These are phyloP conservation scores for Bemisia tabaci DNA, from an alignment of 1,140 invertebrate genomes.

Conservation along the genomic window DNA sequence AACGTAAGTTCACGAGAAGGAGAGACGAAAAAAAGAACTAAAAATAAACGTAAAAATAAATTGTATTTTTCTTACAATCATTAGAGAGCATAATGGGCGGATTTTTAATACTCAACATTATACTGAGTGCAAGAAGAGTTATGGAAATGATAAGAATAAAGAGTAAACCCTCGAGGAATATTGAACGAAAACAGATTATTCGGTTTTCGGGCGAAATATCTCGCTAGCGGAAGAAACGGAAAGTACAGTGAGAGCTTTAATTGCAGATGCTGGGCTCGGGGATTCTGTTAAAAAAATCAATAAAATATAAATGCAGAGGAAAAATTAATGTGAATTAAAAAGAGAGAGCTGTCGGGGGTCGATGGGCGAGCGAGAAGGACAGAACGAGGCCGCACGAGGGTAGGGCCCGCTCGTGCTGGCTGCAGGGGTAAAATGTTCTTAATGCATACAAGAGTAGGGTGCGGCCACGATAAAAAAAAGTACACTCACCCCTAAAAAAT, in stretches of 20 bases:
- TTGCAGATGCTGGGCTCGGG: neutral
- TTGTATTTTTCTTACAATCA: too few species aligned
- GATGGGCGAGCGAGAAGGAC: neutral
- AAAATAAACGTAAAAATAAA: too few species aligned
- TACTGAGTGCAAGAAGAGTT: too few species aligned
- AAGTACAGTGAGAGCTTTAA: neutral
- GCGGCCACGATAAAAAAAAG: neutral
- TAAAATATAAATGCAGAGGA: neutral
- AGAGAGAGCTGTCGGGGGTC: too few species aligned
- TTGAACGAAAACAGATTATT: neutral
- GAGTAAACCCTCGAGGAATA: neutral
- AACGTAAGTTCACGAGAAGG: too few species aligned
- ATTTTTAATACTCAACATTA: too few species aligned
- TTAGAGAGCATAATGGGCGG: too few species aligned
- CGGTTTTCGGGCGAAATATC: neutral
- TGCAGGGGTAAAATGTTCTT: neutral
- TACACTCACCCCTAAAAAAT: neutral
- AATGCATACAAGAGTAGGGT: neutral
- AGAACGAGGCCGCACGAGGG: too few species aligned
- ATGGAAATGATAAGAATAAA: too few species aligned
- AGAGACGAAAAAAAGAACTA: too few species aligned
- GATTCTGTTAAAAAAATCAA: neutral
- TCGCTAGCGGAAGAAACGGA: neutral
- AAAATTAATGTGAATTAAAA: constrained; percentile 1
- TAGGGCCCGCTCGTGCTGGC: neutral